Percentiles rank a stretch among this genome's conserved stretches.
These are phyloP conservation scores for Masticophis lateralis DNA, from an alignment of 2,797 vertebrate genomes.

Conservation along the genomic window DNA sequence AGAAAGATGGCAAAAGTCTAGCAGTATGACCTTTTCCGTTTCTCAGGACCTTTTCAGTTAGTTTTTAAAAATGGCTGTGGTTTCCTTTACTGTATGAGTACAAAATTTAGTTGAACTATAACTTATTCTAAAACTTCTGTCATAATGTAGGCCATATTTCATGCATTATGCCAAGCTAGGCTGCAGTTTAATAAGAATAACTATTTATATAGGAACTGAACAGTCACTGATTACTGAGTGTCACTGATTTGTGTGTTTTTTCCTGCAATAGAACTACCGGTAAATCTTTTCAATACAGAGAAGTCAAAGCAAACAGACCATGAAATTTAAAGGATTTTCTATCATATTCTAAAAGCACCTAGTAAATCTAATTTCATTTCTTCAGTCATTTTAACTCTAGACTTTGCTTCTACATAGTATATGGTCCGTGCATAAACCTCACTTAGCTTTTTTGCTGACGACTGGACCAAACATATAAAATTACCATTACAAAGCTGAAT, in stretches of 20 bases:
- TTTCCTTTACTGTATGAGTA: background rate
- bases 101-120: background rate
- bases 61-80: background rate
- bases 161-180: background rate
- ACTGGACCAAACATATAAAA: slow-evolving; percentile 36
- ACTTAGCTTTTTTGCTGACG: background rate
- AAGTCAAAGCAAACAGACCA: background rate
- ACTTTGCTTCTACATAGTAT: slow-evolving; percentile 27
- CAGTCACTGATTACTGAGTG: background rate
- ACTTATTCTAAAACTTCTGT: background rate
- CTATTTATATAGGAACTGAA: background rate
- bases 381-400: slow-evolving; percentile 19
- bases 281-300: background rate
- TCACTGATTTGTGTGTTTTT: background rate
- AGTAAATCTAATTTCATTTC: background rate
- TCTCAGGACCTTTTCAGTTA: background rate
- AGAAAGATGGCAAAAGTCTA: background rate
- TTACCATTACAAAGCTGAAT: slow-evolving; percentile 35
- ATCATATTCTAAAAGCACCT: background rate
- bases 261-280: background rate
- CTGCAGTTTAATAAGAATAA: background rate
- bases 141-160: background rate
- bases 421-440: background rate
- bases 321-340: background rate
- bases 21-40: background rate